Base-by-base conservation (phyloP, 35 echinoderm and acorn worm genomes). In the Patiria miniata region DNA sequence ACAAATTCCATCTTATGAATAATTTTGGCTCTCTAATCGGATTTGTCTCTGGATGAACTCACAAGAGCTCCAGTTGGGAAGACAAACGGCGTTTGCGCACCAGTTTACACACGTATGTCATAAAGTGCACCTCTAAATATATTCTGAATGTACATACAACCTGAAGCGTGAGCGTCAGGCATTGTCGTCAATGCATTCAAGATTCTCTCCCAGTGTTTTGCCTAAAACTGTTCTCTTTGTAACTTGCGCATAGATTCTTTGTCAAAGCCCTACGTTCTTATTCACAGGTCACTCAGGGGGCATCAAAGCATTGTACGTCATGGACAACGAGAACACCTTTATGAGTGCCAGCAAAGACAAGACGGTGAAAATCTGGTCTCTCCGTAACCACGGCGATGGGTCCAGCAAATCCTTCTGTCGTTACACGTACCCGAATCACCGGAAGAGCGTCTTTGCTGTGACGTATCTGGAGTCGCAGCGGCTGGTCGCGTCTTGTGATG, bases 261-360 rank as follows among this genome's bases (percentile, higher is more conserved):
- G 2, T 36, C 14, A 10, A 32, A 26, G 23, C 30, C 29, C 65
- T 4, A 26, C 22, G 6, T 9, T 36, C 39, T 38, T 80, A 2
- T 80, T 30, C 77, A 29, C 59, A 99, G 96, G 96, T 78, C 96
- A 99, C 30, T 87, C 86, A 0, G 88, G 52, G 36, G 90, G 89
- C 7, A 81, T 99, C 55, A 91, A 86, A 44, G 89, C 89, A 12
- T 37, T 99, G 55, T 91, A 85, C 47, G 87, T 91, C 14, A 88
- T 99, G 81, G 88, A 86, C 18, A 93, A 99, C 83, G 96, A 99
- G 84, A 91, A 91, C 50, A 89, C 96, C 22, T 99, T 99, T 55
- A 83, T 93, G 23, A 99, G 96, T 81, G 86, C 92, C 8, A 99
- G 96, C 80, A 94, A 91, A 50, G 96, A 99, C 83, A 99, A 99